A percentile compares a stretch with the other conserved stretches of the same genome.
Conservation (phyloP, 2,888 invertebrate genomes). For the Phortica okadai region DNA sequence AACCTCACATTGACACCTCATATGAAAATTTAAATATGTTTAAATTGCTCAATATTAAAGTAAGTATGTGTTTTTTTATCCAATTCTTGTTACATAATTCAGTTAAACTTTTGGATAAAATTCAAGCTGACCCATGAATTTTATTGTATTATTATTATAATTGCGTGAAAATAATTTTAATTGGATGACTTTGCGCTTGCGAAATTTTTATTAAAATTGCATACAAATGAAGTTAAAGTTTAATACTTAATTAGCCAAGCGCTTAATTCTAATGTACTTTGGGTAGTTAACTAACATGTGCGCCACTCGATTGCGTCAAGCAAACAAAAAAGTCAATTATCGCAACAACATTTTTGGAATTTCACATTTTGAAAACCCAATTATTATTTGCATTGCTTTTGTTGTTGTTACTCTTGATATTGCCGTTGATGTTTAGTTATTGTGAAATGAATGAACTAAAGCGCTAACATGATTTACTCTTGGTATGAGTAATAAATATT, state of each 20-base stretch:
- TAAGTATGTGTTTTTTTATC: background rate
- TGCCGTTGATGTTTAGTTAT: background rate
- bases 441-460: background rate
- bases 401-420: background rate
- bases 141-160: too few species aligned
- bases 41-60: background rate
- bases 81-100: background rate
- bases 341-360: background rate
- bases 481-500: background rate
- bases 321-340: background rate
- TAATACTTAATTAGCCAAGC: background rate
- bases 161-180: too few species aligned
- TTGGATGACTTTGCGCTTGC: slow-evolving; percentile 9
- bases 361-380: background rate
- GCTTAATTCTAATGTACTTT: background rate
- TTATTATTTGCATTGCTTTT: background rate
- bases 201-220: background rate
- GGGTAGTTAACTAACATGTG: background rate
- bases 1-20: slow-evolving; percentile 22
- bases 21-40: slow-evolving; percentile 4
- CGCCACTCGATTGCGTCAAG: background rate
- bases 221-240: too few species aligned
- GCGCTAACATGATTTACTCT: background rate
- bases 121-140: too few species aligned
- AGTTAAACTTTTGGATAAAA: too few species aligned